Evolutionary conservation across 2,888 invertebrate genomes (phyloP).

Genomic region (Erebia aethiops): DNA sequence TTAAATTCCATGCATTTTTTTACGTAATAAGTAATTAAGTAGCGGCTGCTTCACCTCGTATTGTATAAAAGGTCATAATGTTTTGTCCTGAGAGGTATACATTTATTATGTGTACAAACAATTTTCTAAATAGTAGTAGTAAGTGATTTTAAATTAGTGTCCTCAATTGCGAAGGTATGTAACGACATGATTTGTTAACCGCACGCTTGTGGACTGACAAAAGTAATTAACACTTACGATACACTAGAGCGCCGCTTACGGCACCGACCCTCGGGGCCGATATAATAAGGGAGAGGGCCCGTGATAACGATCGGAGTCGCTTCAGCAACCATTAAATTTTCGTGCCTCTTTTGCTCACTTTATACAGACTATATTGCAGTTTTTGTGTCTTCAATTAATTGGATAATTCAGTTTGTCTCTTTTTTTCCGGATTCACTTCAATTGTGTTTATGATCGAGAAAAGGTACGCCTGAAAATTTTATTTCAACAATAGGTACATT

Average conservation of each 20-base stretch:
- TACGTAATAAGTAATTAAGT: too few relatives aligned
- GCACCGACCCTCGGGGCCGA: conserved; percentile 63
- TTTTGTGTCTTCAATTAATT: background rate
- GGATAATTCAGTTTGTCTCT: background rate
- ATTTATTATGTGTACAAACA: conserved; percentile 73
- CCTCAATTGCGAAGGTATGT: conserved; percentile 67
- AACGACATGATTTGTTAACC: conserved; percentile 75
- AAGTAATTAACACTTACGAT: conserved; percentile 80
- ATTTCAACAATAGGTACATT: background rate
- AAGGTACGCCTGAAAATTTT: too few relatives aligned
- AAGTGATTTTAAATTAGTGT: conserved; percentile 60
- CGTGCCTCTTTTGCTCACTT: conserved; percentile 28
- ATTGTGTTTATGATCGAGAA: too few relatives aligned
- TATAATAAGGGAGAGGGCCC: conserved; percentile 63
- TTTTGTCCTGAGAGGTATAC: conserved; percentile 62
- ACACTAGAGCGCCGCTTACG: conserved; percentile 72
- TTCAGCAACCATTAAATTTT: conserved; percentile 57
- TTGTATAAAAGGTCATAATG: background rate
- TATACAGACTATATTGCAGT: conserved; percentile 12
- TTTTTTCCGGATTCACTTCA: background rate
- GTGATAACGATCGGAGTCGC: conserved; percentile 61
- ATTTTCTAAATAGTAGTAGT: conserved; percentile 57
- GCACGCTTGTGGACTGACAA: conserved; percentile 72
- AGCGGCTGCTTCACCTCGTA: background rate
- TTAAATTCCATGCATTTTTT: background rate